These are phyloP conservation scores for Bos javanicus DNA, from an alignment of 2,113 vertebrate genomes.

Conservation along the genomic window DNA sequence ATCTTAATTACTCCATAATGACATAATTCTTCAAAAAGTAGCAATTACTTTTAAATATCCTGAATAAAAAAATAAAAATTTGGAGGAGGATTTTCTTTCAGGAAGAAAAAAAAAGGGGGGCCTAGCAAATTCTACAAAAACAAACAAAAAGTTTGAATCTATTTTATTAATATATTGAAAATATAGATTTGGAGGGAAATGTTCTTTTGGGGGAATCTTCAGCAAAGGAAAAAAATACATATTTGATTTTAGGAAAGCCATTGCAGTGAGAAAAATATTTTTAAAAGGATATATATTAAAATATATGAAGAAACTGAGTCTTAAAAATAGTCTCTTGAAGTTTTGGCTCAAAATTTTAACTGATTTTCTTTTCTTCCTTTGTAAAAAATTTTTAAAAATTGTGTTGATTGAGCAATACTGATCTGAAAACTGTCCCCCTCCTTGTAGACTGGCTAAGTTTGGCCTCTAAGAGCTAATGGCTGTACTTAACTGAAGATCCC, in stretches of 20 bases:
- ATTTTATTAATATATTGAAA: constrained; percentile 38
- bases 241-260: constrained; percentile 11
- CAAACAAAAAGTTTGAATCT: not conserved
- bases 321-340: constrained; percentile 30
- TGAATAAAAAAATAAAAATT: not conserved
- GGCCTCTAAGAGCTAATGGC: not conserved
- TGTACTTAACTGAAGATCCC: not conserved
- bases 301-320: not conserved
- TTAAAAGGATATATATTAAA: not conserved
- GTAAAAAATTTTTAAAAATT: not conserved
- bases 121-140: constrained; percentile 11
- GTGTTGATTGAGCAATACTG: not conserved
- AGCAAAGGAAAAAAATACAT: constrained; percentile 10
- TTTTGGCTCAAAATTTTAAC: constrained; percentile 10
- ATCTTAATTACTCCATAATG: constrained; percentile 43
- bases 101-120: not conserved
- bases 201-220: not conserved
- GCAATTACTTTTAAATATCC: constrained; percentile 39
- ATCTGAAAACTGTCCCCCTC: not conserved
- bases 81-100: not conserved
- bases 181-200: not conserved
- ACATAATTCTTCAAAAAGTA: constrained; percentile 35
- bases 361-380: not conserved
- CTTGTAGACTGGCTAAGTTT: not conserved
- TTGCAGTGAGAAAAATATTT: not conserved